A percentile compares a stretch with the other conserved stretches of the same genome.
Evolutionary conservation across 2,113 vertebrate genomes (phyloP).

Genomic region (Gnathonemus echidnorhynchus): DNA sequence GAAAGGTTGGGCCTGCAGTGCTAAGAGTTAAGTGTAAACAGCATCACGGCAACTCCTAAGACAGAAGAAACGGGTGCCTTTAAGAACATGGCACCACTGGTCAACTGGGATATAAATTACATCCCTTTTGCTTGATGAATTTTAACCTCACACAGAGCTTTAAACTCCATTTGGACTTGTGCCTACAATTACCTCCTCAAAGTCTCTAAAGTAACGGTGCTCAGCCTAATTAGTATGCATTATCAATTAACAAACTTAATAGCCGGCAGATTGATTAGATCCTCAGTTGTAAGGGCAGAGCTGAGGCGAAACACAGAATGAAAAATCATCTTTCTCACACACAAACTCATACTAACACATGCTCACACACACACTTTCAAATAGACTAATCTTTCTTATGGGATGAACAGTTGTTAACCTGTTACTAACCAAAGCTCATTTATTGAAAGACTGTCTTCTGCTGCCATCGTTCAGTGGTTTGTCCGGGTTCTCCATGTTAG

Average conservation of each 20-base stretch:
- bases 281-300: constrained; percentile 92
- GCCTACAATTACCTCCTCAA: constrained; percentile 99
- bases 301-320: constrained; percentile 89
- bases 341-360: constrained; percentile 57
- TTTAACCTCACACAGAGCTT: constrained; percentile 98
- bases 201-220: constrained; percentile 98
- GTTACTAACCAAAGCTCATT: neutral
- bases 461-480: neutral
- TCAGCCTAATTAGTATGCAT: constrained; percentile 99
- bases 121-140: constrained; percentile 88
- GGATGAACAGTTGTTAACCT: neutral
- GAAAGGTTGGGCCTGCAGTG: neutral
- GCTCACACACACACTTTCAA: constrained; percentile 30
- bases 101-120: constrained; percentile 74
- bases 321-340: constrained; percentile 81
- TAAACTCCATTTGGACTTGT: constrained; percentile 97
- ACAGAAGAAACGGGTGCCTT: neutral
- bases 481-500: constrained; percentile 22
- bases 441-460: neutral
- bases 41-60: neutral
- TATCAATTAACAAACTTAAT: constrained; percentile 99
- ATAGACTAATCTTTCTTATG: neutral
- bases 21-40: neutral
- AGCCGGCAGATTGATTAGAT: constrained; percentile 99
- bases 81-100: constrained; percentile 32